Base-by-base conservation (phyloP, 2,797 vertebrate species). In the Coracias cyanogaster region DNA sequence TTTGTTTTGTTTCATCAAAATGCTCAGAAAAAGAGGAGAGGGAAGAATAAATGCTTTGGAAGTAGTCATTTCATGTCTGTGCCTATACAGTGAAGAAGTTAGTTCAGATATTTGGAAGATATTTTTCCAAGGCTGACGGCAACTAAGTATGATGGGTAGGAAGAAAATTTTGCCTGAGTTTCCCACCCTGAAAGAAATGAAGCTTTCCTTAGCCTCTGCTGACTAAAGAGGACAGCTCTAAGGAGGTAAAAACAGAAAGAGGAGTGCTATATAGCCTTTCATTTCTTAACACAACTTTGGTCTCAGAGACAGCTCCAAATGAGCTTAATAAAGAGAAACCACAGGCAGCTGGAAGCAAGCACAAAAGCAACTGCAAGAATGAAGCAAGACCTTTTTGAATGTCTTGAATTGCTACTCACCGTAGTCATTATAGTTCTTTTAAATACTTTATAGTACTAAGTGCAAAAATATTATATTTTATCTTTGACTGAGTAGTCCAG, bases 1-100 rank as follows among this genome's bases (percentile, higher is more conserved):
- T 37, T 91, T 86, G 12, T 35, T 92, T 91, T 82, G 15, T 82
- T 95, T 94, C 48, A 60, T 22, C 13, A 70, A 93, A 91, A 86
- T 80, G 8, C 4, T 55, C n/a, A 83, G 48, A 77, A 29, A 67
- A 74, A 88, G 13, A 66, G 9, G 41, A 45, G 7, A 48, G 4
- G 7, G 12, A 35, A 62, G 8, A 71, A 74, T 45, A 60, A 87
- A 64, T 57, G 3, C 7, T 37, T 71, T 33, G 48, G 39, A 64
- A 90, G 41, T 1, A 41, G 14, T 28, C 8, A 48, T 89, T 93
- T 79, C 33, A 87, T 2, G 9, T 62, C 55, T 78, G 10, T 74
- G 33, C 8, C 22, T 37, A 13, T 54, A 58, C 18, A 48, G n/a
- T 29, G 22, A 83, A 90, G 11, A 12, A 31, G 16, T 73, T 65